phyloP scores from a whole-genome alignment of 2,888 invertebrate genomes.

The Helicoverpa assulta region DNA sequence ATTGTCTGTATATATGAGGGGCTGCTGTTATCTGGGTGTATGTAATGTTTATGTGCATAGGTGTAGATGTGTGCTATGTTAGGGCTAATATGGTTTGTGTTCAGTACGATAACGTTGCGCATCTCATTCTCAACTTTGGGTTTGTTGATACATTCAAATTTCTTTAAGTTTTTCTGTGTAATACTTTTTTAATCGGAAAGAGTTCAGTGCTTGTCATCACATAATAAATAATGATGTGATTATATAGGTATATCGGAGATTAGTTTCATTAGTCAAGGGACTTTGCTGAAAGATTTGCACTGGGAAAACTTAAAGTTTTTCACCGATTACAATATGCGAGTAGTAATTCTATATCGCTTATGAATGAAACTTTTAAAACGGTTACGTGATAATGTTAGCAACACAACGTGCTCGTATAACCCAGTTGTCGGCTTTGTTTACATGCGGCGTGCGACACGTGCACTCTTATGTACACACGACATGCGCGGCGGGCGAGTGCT shows the following conservation, averaged over 20 bases:
- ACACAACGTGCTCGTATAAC: constrained; percentile 59
- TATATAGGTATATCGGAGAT: not conserved
- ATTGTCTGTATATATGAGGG: no score
- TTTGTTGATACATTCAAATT: not conserved
- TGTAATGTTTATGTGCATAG: not conserved
- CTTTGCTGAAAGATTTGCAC: not conserved
- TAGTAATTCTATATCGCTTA: constrained; percentile 13
- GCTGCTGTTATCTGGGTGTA: not conserved
- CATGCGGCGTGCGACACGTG: constrained; percentile 78
- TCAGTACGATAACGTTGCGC: no score
- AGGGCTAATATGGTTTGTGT: not conserved
- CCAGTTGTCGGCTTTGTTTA: constrained; percentile 76
- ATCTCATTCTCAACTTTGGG: no score
- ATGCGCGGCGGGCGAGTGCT: constrained; percentile 65
- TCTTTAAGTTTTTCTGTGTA: not conserved
- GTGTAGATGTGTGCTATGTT: not conserved
- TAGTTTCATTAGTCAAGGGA: not conserved
- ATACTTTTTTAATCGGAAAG: not conserved
- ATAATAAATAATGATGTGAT: not conserved
- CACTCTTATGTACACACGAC: constrained; percentile 65
- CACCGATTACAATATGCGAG: not conserved
- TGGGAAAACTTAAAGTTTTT: not conserved
- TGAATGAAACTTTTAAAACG: constrained; percentile 43
- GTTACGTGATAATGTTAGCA: constrained; percentile 54
- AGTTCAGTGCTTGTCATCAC: not conserved